A percentile compares a stretch with the other conserved stretches of the same genome.
Evolutionary conservation across 1,140 invertebrate species (phyloP).

Genomic region (Drosophila sucinea): DNA sequence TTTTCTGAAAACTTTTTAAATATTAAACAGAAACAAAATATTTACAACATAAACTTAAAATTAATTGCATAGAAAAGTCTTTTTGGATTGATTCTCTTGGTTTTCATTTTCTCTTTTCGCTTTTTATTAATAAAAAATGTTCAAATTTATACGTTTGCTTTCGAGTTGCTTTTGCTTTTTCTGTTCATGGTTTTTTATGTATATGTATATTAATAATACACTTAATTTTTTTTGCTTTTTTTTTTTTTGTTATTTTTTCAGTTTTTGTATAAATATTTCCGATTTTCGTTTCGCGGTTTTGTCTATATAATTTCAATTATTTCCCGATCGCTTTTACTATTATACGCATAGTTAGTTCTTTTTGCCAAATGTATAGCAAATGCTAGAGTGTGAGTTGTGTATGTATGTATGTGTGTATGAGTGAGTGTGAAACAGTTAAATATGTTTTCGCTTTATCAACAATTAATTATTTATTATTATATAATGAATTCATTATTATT

Average conservation of each 20-base stretch:
- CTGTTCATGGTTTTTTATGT: constrained; percentile 46
- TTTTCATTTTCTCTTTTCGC: constrained; percentile 50
- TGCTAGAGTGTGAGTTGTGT: constrained; percentile 26
- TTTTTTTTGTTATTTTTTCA: constrained; percentile 48
- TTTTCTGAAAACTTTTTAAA: too few species aligned
- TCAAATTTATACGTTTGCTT: constrained; percentile 72
- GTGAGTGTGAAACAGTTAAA: constrained; percentile 63
- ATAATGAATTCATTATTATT: constrained; percentile 34
- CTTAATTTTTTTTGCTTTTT: constrained; percentile 45
- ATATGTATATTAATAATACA: constrained; percentile 81
- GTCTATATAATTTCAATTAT: constrained; percentile 76
- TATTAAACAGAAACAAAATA: too few species aligned
- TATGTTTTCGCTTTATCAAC: constrained; percentile 59
- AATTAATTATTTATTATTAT: constrained; percentile 49
- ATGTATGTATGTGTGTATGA: constrained; percentile 23
- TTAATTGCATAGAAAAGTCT: neutral
- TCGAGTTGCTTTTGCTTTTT: constrained; percentile 37
- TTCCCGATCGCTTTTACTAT: constrained; percentile 63
- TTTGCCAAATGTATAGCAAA: constrained; percentile 29
- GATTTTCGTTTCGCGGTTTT: constrained; percentile 26
- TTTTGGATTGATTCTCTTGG: constrained; percentile 31
- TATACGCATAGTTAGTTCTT: constrained; percentile 56
- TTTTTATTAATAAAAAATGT: constrained; percentile 80
- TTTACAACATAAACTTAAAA: too few species aligned
- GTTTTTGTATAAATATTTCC: constrained; percentile 74